phyloP scores from a whole-genome alignment of 2,113 vertebrate species.

The Eretmochelys imbricata region DNA sequence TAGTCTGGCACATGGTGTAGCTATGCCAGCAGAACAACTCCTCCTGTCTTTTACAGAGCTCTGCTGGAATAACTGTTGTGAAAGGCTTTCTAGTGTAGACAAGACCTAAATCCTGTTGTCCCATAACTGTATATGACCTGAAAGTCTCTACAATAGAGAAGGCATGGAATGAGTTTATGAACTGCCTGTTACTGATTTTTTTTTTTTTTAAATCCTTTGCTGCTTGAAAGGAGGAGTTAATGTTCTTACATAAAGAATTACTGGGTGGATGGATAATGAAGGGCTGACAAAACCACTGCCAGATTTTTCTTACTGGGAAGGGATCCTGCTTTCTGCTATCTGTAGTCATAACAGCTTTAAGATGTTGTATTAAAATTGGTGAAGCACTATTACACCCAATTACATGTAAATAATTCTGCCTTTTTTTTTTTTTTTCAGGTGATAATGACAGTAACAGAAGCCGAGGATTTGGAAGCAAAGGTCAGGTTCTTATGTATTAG shows the following conservation, averaged over 20 bases:
- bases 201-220: not conserved
- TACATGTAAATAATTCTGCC: not conserved
- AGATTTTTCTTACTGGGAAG: not conserved
- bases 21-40: not conserved
- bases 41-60: not conserved
- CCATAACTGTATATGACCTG: not conserved
- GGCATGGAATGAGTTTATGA: not conserved
- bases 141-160: not conserved
- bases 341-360: not conserved
- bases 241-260: not conserved
- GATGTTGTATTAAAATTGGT: not conserved
- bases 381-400: not conserved
- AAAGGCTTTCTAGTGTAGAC: not conserved
- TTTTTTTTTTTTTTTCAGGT: constrained; percentile 31
- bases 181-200: not conserved
- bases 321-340: not conserved
- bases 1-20: not conserved
- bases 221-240: not conserved
- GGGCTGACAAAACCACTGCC: not conserved
- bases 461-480: constrained; percentile 39
- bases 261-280: not conserved
- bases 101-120: not conserved
- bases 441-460: constrained; percentile 33
- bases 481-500: not conserved
- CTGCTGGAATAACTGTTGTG: not conserved